Conservation (phyloP, 2,797 vertebrate genomes). For the Sebastiscus tertius region DNA sequence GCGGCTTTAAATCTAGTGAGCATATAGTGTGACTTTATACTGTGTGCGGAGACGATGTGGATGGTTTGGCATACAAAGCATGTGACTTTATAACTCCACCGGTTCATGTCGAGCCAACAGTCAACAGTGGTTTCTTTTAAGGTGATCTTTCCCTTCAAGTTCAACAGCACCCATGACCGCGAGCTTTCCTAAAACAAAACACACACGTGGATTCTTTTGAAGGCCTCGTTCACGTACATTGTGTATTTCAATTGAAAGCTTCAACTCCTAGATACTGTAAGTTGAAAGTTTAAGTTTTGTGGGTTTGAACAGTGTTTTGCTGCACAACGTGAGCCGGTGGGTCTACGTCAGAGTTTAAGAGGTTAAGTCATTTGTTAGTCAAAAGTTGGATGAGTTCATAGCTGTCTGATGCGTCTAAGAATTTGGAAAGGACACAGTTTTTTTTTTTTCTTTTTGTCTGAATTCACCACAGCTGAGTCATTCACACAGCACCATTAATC, state of each 20-base stretch:
- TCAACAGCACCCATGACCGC: not conserved
- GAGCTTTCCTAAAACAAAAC: not conserved
- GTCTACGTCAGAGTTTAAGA: constrained; percentile 13
- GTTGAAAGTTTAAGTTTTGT: not conserved
- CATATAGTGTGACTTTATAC: not conserved
- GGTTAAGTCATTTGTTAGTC: constrained; percentile 51
- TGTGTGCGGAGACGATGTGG: not conserved
- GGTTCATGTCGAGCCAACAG: not conserved
- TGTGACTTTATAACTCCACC: not conserved
- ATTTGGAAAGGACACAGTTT: constrained; percentile 38
- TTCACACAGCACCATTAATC: constrained; percentile 52
- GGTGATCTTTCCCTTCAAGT: not conserved
- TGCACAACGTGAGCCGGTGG: not conserved
- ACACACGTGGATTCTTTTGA: not conserved
- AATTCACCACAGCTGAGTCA: constrained; percentile 73
- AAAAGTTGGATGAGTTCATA: constrained; percentile 48
- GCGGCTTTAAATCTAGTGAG: no score
- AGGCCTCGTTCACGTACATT: not conserved
- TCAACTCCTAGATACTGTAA: not conserved
- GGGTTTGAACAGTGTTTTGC: not conserved
- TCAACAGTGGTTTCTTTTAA: not conserved
- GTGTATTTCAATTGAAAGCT: not conserved
- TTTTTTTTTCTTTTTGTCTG: constrained; percentile 36
- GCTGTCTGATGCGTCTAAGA: constrained; percentile 61
- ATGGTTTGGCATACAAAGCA: not conserved